Conservation (phyloP, 30 jellyfish, hydroid and myxozoan genomes). For the Euphysa ruthae region DNA sequence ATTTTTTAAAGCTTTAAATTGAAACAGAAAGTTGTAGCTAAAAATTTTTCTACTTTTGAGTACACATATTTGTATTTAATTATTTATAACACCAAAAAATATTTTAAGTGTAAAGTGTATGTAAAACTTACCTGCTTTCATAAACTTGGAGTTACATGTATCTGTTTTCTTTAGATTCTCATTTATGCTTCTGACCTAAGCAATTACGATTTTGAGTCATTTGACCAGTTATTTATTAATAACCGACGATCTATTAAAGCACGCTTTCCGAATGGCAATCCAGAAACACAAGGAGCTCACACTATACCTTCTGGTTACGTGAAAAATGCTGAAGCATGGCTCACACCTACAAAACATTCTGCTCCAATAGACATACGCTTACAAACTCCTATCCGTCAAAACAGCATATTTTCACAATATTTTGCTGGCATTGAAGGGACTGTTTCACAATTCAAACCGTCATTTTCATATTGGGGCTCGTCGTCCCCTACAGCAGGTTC, state of each 20-base stretch:
- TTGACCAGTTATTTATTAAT: slow-evolving; percentile 60
- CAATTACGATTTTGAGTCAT: slow-evolving; percentile 30
- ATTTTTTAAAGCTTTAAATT: no score
- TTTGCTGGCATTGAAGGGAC: slow-evolving; percentile 86
- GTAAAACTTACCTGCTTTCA: no score
- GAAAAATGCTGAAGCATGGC: slow-evolving; percentile 72
- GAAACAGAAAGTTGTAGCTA: no score
- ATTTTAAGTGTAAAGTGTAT: no score
- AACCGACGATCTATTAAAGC: slow-evolving; percentile 83
- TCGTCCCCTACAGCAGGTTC: slow-evolving; percentile 89
- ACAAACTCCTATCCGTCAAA: slow-evolving; percentile 51
- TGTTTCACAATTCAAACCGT: slow-evolving; percentile 84
- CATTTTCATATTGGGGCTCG: slow-evolving; percentile 93
- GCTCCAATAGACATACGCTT: slow-evolving; percentile 78
- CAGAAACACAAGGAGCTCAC: slow-evolving; percentile 87
- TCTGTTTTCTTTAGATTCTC: slow-evolving; percentile 35
- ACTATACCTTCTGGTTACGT: slow-evolving; percentile 86
- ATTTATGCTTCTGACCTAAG: slow-evolving; percentile 72
- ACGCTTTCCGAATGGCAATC: slow-evolving; percentile 89
- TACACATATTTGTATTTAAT: no score
- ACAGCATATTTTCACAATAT: slow-evolving; percentile 51
- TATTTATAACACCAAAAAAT: no score
- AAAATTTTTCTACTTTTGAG: no score
- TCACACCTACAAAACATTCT: slow-evolving; percentile 43
- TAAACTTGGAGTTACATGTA: no score